A percentile compares a stretch with the other conserved stretches of the same genome.
Evolutionary conservation across 1,140 invertebrate species (phyloP).

Genomic region (Drosophila setifemur): DNA sequence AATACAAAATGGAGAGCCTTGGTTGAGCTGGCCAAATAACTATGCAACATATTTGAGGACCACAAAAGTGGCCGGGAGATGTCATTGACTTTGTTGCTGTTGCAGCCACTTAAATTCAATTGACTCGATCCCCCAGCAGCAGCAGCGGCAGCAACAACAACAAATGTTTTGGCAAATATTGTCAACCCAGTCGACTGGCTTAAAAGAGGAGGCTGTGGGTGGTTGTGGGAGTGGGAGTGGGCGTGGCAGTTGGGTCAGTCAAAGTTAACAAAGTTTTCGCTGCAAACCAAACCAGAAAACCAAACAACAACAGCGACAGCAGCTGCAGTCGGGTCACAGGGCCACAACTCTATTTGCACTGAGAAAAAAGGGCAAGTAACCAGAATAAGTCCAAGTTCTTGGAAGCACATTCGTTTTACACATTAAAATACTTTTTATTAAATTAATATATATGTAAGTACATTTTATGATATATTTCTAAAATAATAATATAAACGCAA

Average conservation of each 20-base stretch:
- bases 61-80: slow-evolving; percentile 57
- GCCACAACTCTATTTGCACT: slow-evolving; percentile 2
- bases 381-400: too few species aligned
- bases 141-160: slow-evolving; percentile 40
- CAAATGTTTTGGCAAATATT: slow-evolving; percentile 69
- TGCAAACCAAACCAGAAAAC: slow-evolving; percentile 50
- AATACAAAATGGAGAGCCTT: neutral
- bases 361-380: too few species aligned
- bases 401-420: too few species aligned
- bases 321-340: slow-evolving; percentile 18
- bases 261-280: slow-evolving; percentile 71
- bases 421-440: too few species aligned
- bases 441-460: too few species aligned
- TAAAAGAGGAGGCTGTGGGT: neutral
- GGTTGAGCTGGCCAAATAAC: slow-evolving; percentile 25
- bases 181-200: slow-evolving; percentile 52
- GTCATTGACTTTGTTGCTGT: slow-evolving; percentile 68
- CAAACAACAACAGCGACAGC: slow-evolving; percentile 39
- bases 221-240: neutral
- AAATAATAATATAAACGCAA: too few species aligned
- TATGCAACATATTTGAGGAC: slow-evolving; percentile 68
- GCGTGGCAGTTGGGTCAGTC: neutral
- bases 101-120: slow-evolving; percentile 76
- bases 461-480: too few species aligned
- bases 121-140: slow-evolving; percentile 39